Percentiles rank a stretch among this genome's conserved stretches.
These are phyloP conservation scores for Melipona beecheii DNA, from an alignment of 2,888 invertebrate species.

Conservation along the genomic window DNA sequence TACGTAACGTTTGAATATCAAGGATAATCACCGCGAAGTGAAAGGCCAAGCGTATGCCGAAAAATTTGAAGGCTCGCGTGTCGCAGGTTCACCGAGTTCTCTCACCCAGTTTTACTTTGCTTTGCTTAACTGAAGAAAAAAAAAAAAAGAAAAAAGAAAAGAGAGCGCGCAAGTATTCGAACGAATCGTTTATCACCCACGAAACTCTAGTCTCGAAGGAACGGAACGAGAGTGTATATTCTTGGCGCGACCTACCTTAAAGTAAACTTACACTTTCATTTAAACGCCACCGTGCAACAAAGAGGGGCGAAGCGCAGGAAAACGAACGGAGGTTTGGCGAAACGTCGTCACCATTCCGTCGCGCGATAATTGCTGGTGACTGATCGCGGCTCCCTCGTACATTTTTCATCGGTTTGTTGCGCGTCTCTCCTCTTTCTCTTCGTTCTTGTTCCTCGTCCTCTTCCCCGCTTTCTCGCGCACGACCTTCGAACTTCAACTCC, in stretches of 20 bases:
- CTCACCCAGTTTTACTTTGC: neutral
- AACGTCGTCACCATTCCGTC: conserved; percentile 48
- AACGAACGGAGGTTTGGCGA: conserved; percentile 37
- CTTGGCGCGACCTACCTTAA: conserved; percentile 67
- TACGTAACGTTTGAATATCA: conserved; percentile 1
- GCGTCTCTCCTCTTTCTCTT: neutral
- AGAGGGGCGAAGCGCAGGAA: conserved; percentile 55
- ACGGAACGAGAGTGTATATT: conserved; percentile 50
- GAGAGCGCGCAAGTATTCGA: neutral
- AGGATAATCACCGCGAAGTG: conserved; percentile 18
- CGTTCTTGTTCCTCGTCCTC: neutral
- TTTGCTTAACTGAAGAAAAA: too few relatives aligned
- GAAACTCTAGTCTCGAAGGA: neutral
- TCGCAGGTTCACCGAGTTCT: neutral
- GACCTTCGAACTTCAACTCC: neutral
- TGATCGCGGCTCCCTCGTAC: conserved; percentile 31
- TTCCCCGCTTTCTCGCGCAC: neutral
- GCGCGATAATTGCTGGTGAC: conserved; percentile 50
- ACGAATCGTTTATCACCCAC: neutral
- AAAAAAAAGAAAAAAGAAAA: neutral
- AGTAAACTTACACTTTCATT: conserved; percentile 72
- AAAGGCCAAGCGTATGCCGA: conserved; percentile 25
- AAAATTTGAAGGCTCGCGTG: conserved; percentile 8
- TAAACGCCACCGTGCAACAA: conserved; percentile 51
- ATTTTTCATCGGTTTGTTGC: neutral